Percentiles rank a stretch among this genome's conserved stretches.
Evolutionary conservation across 2,888 invertebrate genomes (phyloP).

Genomic region (Ichneumoninae sp.): DNA sequence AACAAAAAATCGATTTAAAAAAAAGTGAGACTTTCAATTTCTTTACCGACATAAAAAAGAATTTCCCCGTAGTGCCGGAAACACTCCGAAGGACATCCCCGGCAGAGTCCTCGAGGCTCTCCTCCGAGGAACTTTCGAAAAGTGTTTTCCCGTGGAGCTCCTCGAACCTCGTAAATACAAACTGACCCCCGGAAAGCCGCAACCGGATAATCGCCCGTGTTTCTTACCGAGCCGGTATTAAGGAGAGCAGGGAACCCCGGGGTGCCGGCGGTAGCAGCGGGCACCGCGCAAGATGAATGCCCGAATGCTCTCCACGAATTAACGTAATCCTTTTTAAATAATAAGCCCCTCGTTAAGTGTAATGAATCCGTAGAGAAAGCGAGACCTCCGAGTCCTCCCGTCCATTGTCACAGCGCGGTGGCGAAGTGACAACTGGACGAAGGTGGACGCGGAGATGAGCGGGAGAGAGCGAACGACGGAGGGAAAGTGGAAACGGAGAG

Average conservation of each 20-base stretch:
- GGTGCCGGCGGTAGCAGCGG: slow-evolving; percentile 23
- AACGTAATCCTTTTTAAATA: slow-evolving; percentile 81
- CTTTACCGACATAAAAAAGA: neutral
- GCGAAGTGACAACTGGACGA: slow-evolving; percentile 49
- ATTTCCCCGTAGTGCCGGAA: neutral
- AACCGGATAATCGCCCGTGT: slow-evolving; percentile 77
- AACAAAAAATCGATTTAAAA: too few species aligned
- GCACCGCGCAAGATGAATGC: slow-evolving; percentile 65
- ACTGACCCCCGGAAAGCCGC: slow-evolving; percentile 66
- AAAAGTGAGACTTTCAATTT: neutral
- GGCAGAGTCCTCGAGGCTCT: neutral
- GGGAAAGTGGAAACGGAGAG: slow-evolving; percentile 40
- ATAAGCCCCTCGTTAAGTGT: slow-evolving; percentile 80
- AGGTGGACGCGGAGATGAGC: slow-evolving; percentile 4
- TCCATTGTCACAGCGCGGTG: slow-evolving; percentile 63
- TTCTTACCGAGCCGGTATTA: slow-evolving; percentile 70
- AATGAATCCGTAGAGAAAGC: slow-evolving; percentile 77
- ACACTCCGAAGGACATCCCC: neutral
- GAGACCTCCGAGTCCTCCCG: slow-evolving; percentile 45
- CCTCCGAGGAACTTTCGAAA: neutral
- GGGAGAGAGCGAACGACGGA: slow-evolving; percentile 55
- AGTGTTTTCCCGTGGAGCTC: neutral
- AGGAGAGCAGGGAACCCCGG: slow-evolving; percentile 40
- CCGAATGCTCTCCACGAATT: slow-evolving; percentile 74
- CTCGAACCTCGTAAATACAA: neutral